A percentile compares a stretch with the other conserved stretches of the same genome.
Evolutionary conservation across 2,797 vertebrate species (phyloP).

Genomic region (Fringilla coelebs): DNA sequence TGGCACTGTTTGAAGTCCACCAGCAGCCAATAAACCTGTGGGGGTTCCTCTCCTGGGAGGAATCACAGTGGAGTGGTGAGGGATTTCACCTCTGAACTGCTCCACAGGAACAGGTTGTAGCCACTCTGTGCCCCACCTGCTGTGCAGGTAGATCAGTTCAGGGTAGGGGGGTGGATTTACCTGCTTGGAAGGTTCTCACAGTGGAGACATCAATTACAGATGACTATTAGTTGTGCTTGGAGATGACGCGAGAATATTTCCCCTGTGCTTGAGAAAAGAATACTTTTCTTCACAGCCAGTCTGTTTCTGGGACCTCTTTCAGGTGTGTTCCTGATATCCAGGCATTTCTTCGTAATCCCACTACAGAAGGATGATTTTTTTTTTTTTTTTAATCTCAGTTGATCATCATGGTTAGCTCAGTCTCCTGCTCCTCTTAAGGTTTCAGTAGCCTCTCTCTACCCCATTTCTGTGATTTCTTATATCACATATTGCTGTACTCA

Average conservation of each 20-base stretch:
- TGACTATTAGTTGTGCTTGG: not conserved
- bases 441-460: not conserved
- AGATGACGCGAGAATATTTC: not conserved
- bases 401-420: not conserved
- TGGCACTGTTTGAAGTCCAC: not conserved
- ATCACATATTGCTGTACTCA: not conserved
- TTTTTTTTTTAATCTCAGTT: rapidly evolving
- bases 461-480: not conserved
- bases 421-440: not conserved
- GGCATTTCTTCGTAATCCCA: not conserved
- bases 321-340: not conserved
- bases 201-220: not conserved
- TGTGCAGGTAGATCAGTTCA: not conserved
- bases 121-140: not conserved
- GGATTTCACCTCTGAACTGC: not conserved
- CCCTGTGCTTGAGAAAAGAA: not conserved
- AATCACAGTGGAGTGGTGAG: not conserved
- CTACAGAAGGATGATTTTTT: not conserved
- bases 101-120: not conserved
- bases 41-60: not conserved
- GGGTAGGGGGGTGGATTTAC: not conserved
- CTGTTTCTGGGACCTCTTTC: not conserved
- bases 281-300: not conserved
- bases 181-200: not conserved
- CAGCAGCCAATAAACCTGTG: not conserved